phyloP scores from a whole-genome alignment of 2,113 vertebrate genomes.

The Origma solitaria region DNA sequence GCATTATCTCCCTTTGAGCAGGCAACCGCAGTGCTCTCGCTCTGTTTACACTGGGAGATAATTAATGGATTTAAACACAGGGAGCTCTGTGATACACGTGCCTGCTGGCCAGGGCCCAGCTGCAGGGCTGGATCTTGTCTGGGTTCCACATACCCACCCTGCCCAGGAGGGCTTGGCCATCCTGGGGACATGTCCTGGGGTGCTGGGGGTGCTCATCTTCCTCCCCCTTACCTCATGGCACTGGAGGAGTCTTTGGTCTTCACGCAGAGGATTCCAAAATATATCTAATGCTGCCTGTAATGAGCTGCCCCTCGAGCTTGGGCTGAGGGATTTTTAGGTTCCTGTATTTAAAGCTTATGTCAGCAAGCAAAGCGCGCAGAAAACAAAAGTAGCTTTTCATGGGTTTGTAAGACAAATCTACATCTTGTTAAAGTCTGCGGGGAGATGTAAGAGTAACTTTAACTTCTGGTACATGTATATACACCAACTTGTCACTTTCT shows the following conservation, averaged over 20 bases:
- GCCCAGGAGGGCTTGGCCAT: not conserved
- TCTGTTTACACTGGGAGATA: slow-evolving; percentile 30
- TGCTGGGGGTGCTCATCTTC: accelerated
- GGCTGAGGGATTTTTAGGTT: not conserved
- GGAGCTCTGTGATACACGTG: not conserved
- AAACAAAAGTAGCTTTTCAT: not conserved
- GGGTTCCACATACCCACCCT: not conserved
- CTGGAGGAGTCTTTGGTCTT: not conserved
- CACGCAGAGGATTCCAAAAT: not conserved
- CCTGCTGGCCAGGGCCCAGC: not conserved
- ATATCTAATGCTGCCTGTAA: not conserved
- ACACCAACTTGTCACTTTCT: slow-evolving; percentile 67
- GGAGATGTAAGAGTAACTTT: not conserved
- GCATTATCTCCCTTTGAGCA: slow-evolving; percentile 39
- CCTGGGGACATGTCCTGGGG: not conserved
- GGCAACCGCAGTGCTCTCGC: not conserved
- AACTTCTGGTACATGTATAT: not conserved
- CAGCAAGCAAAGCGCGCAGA: not conserved
- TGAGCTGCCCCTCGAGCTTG: not conserved
- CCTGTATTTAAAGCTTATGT: not conserved
- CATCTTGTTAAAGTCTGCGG: not conserved
- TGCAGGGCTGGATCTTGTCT: not conserved
- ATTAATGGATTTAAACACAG: slow-evolving; percentile 30
- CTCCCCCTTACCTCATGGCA: not conserved
- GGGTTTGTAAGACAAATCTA: not conserved